A percentile compares a stretch with the other conserved stretches of the same genome.
These are phyloP conservation scores for Rhadina sibilatrix DNA, from an alignment of 2,113 vertebrate genomes.

Conservation along the genomic window DNA sequence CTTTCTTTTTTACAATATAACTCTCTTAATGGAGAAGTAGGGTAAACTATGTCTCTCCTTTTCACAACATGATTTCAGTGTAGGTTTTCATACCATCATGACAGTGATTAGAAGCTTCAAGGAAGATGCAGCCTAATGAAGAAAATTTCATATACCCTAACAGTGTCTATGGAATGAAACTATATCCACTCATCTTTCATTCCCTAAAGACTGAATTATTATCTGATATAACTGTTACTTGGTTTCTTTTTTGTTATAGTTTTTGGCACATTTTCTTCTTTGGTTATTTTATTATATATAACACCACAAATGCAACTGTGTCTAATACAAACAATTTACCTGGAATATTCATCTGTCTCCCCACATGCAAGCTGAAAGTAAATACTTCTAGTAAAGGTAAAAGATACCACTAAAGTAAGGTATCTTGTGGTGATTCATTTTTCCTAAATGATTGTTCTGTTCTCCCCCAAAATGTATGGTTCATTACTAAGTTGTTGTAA, in stretches of 20 bases:
- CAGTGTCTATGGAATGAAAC: not conserved
- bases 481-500: too few species aligned
- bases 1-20: not conserved
- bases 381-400: not conserved
- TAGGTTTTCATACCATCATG: not conserved
- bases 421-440: not conserved
- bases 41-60: not conserved
- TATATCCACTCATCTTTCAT: not conserved
- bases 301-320: not conserved
- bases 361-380: not conserved
- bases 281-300: not conserved
- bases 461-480: too few species aligned
- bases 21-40: not conserved
- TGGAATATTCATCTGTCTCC: not conserved
- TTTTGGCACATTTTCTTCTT: not conserved
- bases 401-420: not conserved
- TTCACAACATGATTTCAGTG: not conserved
- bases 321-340: not conserved
- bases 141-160: not conserved
- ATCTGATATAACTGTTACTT: not conserved
- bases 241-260: not conserved
- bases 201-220: conserved; percentile 9
- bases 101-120: not conserved
- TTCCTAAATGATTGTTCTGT: too few species aligned
- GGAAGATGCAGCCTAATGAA: not conserved